Evolutionary conservation across 2,113 vertebrate species (phyloP).

Genomic region (Nothobranchius kuhntae): DNA sequence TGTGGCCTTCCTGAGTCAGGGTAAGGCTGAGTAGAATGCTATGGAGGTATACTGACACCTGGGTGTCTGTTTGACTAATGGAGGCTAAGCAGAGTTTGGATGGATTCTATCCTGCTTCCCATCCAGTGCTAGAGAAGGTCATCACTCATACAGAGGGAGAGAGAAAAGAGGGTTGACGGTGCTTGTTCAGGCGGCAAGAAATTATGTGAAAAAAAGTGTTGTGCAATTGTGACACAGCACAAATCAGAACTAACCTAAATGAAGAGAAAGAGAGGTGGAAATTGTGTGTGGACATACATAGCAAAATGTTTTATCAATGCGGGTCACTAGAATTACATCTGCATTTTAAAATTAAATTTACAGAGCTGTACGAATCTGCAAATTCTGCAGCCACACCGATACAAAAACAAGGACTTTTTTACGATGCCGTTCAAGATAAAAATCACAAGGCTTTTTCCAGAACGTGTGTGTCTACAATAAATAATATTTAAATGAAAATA

Average conservation of each 20-base stretch:
- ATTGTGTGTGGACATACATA: background rate
- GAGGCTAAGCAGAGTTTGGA: slow-evolving; percentile 56
- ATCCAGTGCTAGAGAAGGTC: slow-evolving; percentile 52
- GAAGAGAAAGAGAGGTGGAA: background rate
- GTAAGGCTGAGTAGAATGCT: slow-evolving; percentile 43
- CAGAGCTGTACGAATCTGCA: background rate
- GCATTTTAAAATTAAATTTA: background rate
- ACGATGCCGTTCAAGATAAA: too few species aligned
- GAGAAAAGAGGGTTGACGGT: slow-evolving; percentile 2
- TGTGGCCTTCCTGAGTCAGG: slow-evolving; percentile 54
- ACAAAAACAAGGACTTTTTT: background rate
- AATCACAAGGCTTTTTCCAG: too few species aligned
- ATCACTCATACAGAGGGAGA: slow-evolving; percentile 59
- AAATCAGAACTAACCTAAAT: slow-evolving; percentile 11
- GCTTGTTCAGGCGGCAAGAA: slow-evolving; percentile 31
- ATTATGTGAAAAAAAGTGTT: slow-evolving; percentile 8
- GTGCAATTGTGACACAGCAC: background rate
- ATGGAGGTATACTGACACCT: slow-evolving; percentile 48
- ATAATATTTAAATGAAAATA: too few species aligned
- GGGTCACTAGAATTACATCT: background rate
- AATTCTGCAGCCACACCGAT: background rate
- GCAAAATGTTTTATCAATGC: too few species aligned
- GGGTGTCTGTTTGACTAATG: slow-evolving; percentile 69
- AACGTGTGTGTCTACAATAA: too few species aligned
- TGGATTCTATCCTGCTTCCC: slow-evolving; percentile 63